Base-by-base conservation (phyloP, 2,888 invertebrate genomes). In the Pristionchus mayeri region DNA sequence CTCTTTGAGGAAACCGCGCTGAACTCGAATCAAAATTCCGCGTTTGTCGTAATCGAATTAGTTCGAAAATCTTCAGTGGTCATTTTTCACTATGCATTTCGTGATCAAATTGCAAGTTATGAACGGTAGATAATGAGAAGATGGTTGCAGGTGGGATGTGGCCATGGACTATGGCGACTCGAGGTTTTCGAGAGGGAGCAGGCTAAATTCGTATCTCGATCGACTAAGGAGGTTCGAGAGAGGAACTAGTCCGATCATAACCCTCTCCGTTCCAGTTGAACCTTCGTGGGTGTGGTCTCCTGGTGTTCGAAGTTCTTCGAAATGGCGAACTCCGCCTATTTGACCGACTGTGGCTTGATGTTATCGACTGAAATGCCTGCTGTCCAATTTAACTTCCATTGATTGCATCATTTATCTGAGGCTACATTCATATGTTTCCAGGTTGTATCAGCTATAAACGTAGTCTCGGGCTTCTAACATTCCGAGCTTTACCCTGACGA, bases 111-210 rank as follows among this genome's bases (percentile, higher is more conserved):
- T 44, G 13, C 44, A 48, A 11, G 16, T 48, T 54, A 7, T 54
- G 54, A 54, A 54, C 21, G 3, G 13, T 16, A 13, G n/a, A 21
- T 13, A 21, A 18, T n/a, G n/a, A 54, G 7, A 54, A 54, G 16
- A 54, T 30, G 3, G 24, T 34, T 48, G 2, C n/a, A 82, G 81
- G 81, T 82, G 2, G 81, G 81, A 44, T 82, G 81, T 30, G 81
- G 81, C 18, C 81, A 82, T 34, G 81, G 81, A n/a, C 18, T 82
- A 3, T 82, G 81, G 81, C 60, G 63, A 6, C 52, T 82, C n/a
- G 81, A 82, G n/a, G 81, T 82, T 3, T 82, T 63, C 34, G 63
- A 63, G 48, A 60, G 81, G 48, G 81, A 52, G 13, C 81, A 82
- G 3, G 48, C 81, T 27, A 82, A 82, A 48, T 82, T 63, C 27